Evolutionary conservation across 2,113 vertebrate genomes (phyloP).

Genomic region (Thalassarche chlororhynchos): DNA sequence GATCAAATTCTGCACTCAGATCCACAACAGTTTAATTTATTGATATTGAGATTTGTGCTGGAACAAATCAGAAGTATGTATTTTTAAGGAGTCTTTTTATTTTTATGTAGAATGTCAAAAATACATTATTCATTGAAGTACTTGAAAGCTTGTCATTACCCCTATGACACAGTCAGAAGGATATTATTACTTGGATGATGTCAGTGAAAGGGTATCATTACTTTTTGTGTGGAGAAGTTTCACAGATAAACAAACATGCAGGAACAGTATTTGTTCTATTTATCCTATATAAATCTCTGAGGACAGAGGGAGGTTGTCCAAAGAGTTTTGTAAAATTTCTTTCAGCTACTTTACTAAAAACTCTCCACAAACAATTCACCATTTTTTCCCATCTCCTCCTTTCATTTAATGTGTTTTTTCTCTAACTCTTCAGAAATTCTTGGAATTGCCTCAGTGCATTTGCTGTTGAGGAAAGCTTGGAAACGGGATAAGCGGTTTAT

Average conservation of each 20-base stretch:
- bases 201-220: conserved; percentile 77
- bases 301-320: conserved; percentile 19
- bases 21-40: not conserved
- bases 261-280: conserved; percentile 64
- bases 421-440: not conserved
- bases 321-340: not conserved
- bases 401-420: not conserved
- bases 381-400: not conserved
- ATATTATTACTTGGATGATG: conserved; percentile 72
- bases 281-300: conserved; percentile 33
- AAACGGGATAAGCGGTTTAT: not conserved
- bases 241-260: conserved; percentile 66
- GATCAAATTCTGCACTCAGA: not conserved
- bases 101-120: conserved; percentile 61
- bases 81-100: conserved; percentile 52
- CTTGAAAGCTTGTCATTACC: conserved; percentile 76
- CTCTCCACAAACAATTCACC: not conserved
- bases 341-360: conserved; percentile 38
- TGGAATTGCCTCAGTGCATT: not conserved
- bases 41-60: not conserved
- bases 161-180: conserved; percentile 61
- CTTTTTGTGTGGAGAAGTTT: conserved; percentile 64
- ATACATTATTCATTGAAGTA: conserved; percentile 33
- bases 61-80: not conserved
- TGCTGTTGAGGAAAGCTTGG: not conserved